These are phyloP conservation scores for Amphipyra berbera DNA, from an alignment of 2,888 invertebrate genomes.

Conservation along the genomic window DNA sequence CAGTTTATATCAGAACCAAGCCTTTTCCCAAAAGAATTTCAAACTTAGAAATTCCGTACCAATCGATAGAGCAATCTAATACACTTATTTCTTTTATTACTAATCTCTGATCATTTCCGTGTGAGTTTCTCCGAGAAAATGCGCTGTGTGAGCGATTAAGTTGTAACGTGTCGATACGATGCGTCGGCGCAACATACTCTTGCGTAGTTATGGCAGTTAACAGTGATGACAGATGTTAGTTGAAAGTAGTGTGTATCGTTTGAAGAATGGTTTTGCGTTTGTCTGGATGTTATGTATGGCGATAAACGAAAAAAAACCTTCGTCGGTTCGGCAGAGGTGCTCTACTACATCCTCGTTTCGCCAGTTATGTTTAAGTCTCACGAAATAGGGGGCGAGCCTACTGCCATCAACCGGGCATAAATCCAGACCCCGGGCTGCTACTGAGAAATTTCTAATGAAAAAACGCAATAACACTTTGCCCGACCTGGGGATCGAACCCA, in stretches of 20 bases:
- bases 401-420: too few relatives aligned
- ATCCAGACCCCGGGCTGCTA: too few relatives aligned
- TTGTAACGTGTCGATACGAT: constrained; percentile 32
- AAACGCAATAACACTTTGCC: too few relatives aligned
- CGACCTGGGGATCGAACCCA: too few relatives aligned
- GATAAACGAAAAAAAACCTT: too few relatives aligned
- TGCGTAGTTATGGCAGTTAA: constrained; percentile 42
- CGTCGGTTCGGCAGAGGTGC: too few relatives aligned
- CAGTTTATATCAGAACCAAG: too few relatives aligned
- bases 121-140: constrained; percentile 48
- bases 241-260: constrained; percentile 10
- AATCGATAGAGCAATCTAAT: constrained; percentile 17
- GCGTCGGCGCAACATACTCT: constrained; percentile 18
- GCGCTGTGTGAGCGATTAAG: constrained; percentile 29
- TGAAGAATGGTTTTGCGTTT: constrained; percentile 3
- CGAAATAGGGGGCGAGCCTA: too few relatives aligned
- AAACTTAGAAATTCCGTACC: neutral
- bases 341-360: too few relatives aligned
- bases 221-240: constrained; percentile 28
- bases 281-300: neutral
- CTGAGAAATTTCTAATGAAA: too few relatives aligned
- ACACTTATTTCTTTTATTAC: constrained; percentile 33
- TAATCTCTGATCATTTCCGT: constrained; percentile 32
- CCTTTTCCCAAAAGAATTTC: neutral
- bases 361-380: too few relatives aligned